A percentile compares a stretch with the other conserved stretches of the same genome.
phyloP scores from a whole-genome alignment of 2,797 vertebrate species.

The Falco cherrug region DNA sequence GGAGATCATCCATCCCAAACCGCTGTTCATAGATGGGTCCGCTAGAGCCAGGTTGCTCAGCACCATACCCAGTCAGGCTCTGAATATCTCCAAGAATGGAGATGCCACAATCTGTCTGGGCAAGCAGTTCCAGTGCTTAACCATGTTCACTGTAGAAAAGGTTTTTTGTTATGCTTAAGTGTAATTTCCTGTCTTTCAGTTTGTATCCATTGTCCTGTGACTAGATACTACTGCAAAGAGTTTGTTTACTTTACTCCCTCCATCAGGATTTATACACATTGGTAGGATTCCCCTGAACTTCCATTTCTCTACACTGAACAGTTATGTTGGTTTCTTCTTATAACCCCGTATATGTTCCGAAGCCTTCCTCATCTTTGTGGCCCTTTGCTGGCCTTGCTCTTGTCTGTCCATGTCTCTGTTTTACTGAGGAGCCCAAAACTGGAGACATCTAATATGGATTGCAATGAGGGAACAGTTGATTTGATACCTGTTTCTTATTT shows the following conservation, averaged over 20 bases:
- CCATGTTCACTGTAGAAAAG: not conserved
- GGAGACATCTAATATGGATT: not conserved
- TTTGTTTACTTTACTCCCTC: not conserved
- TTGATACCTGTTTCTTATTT: slow-evolving; percentile 18
- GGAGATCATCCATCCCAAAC: not conserved
- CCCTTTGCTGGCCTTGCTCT: not conserved
- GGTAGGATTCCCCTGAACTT: not conserved
- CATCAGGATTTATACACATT: not conserved
- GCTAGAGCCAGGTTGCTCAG: not conserved
- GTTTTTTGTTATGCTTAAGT: not conserved
- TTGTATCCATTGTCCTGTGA: not conserved
- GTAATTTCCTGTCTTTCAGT: not conserved
- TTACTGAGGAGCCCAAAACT: not conserved
- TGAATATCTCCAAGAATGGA: not conserved
- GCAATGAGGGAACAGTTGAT: not conserved
- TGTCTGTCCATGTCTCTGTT: not conserved
- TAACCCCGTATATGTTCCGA: not conserved
- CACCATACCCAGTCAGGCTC: not conserved
- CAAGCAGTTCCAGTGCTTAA: not conserved
- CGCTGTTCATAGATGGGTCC: not conserved
- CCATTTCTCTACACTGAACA: not conserved
- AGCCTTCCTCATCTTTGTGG: not conserved
- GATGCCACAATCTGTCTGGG: not conserved
- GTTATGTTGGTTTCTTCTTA: not conserved
- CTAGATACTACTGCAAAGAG: not conserved